A percentile compares a stretch with the other conserved stretches of the same genome.
Conservation (phyloP, 2,888 invertebrate genomes). For the Pristionchus arcanus region DNA sequence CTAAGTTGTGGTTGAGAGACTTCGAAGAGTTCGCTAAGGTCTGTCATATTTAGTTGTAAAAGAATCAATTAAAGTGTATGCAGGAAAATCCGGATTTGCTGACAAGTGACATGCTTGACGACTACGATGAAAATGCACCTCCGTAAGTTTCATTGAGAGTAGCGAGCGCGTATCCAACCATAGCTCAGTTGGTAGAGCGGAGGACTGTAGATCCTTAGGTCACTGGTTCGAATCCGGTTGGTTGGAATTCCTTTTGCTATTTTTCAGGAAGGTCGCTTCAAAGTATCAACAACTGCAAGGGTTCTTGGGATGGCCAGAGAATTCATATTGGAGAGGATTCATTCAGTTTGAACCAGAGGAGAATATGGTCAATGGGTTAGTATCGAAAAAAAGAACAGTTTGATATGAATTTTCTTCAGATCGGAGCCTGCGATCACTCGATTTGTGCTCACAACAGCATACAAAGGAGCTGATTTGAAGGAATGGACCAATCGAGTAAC, state of each 20-base stretch:
- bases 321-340: constrained; percentile 78
- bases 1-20: constrained; percentile 75
- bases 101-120: constrained; percentile 55
- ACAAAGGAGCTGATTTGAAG: constrained; percentile 59
- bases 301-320: constrained; percentile 78
- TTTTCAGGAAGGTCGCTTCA: constrained; percentile 5
- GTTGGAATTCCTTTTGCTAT: constrained; percentile 50
- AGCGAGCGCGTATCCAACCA: constrained; percentile 4
- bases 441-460: constrained; percentile 52
- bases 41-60: background rate
- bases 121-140: constrained; percentile 56
- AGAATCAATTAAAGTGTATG: background rate
- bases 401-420: background rate
- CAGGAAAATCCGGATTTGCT: constrained; percentile 49
- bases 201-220: constrained; percentile 62
- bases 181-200: constrained; percentile 69
- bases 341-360: constrained; percentile 62
- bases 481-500: constrained; percentile 69
- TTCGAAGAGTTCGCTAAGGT: constrained; percentile 56
- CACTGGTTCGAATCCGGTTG: constrained; percentile 56
- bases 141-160: background rate
- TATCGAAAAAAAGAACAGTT: background rate
- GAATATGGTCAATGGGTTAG: constrained; percentile 30
- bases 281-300: constrained; percentile 64
- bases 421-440: constrained; percentile 31